These are phyloP conservation scores for Agriopis aurantiaria DNA, from an alignment of 2,888 invertebrate species.

Conservation along the genomic window DNA sequence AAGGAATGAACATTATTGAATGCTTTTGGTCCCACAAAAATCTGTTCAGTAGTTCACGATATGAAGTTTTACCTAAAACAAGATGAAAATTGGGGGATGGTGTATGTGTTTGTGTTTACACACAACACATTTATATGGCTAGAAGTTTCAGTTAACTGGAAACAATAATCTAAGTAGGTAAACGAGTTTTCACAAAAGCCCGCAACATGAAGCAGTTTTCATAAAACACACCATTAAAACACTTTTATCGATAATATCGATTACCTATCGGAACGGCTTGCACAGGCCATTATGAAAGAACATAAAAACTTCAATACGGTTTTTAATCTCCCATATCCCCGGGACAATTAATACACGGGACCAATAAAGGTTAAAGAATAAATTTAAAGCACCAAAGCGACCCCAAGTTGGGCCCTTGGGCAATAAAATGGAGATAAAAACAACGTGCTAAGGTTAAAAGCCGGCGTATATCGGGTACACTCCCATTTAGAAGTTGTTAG, in stretches of 20 bases:
- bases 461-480: conserved; percentile 34
- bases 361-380: conserved; percentile 45
- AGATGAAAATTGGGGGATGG: no score
- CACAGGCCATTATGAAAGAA: conserved; percentile 31
- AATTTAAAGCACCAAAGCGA: conserved; percentile 50
- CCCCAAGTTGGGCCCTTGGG: conserved; percentile 47
- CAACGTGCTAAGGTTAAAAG: conserved; percentile 46
- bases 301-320: conserved; percentile 38
- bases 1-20: no score
- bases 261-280: conserved; percentile 23
- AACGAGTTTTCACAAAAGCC: not conserved
- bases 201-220: conserved; percentile 11
- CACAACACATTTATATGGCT: not conserved
- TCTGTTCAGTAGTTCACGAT: no score
- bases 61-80: no score
- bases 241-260: conserved; percentile 32
- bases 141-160: not conserved
- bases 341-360: conserved; percentile 44
- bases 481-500: conserved; percentile 71
- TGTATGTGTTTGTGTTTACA: no score
- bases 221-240: conserved; percentile 25
- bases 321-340: conserved; percentile 40
- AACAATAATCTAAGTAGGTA: not conserved
- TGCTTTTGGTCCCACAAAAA: no score
- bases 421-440: conserved; percentile 42